These are phyloP conservation scores for Hyperoodon ampullatus DNA, from an alignment of 2,113 vertebrate species.

Conservation along the genomic window DNA sequence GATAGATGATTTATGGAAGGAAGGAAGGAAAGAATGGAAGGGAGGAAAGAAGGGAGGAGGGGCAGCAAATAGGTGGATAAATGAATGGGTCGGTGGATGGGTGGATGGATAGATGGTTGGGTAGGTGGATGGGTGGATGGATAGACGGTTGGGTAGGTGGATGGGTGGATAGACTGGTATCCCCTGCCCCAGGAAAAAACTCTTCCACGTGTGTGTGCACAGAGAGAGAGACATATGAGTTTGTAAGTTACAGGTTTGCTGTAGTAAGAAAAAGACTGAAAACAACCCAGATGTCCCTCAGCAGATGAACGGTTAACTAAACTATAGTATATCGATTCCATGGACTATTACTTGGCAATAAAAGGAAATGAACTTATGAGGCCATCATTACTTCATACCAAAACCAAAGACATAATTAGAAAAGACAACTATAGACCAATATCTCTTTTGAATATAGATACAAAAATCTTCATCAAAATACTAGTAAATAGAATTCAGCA, in stretches of 20 bases:
- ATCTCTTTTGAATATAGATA: slow-evolving; percentile 4
- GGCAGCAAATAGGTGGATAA: neutral
- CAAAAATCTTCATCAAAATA: slow-evolving; percentile 27
- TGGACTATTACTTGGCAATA: neutral
- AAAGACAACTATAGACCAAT: slow-evolving; percentile 10
- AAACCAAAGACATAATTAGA: slow-evolving; percentile 23
- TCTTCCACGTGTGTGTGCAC: neutral
- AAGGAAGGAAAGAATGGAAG: neutral
- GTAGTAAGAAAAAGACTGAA: neutral
- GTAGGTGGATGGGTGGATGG: neutral
- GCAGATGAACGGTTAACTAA: neutral
- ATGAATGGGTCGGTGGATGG: neutral
- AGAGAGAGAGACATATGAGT: slow-evolving; percentile 8
- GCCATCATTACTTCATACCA: neutral
- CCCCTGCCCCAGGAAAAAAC: neutral
- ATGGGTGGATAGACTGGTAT: neutral
- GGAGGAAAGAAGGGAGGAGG: neutral
- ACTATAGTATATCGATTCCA: neutral
- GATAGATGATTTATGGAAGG: neutral
- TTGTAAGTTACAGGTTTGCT: slow-evolving; percentile 19
- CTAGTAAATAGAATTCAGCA: slow-evolving; percentile 29
- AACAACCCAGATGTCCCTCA: neutral
- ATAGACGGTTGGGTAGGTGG: neutral
- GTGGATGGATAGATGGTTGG: neutral
- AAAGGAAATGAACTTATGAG: neutral